Conservation (phyloP, 1,140 invertebrate species). For the Alviniconcha marisindica region DNA sequence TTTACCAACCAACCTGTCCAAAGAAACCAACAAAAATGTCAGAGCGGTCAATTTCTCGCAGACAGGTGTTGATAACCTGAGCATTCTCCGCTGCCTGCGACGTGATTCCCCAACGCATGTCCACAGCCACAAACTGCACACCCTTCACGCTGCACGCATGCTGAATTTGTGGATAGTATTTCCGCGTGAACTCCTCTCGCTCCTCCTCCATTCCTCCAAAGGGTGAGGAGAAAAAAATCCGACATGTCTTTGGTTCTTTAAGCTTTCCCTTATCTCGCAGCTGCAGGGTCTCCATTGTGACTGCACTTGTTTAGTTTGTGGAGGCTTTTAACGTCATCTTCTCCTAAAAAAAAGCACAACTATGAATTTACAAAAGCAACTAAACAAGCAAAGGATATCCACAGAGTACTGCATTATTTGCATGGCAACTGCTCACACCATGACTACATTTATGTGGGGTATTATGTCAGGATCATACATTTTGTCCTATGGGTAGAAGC, state of each 20-base stretch:
- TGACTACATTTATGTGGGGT: no score
- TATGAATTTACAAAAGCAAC: no score
- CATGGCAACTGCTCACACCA: no score
- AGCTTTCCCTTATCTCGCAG: conserved; percentile 42
- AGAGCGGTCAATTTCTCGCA: conserved; percentile 69
- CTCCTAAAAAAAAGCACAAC: no score
- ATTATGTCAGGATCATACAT: no score
- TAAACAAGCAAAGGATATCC: no score
- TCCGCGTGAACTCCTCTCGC: conserved; percentile 66
- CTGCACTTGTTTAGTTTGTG: no score
- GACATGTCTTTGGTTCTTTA: conserved; percentile 61
- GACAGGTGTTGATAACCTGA: conserved; percentile 72
- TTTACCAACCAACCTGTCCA: conserved; percentile 65
- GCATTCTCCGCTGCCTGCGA: conserved; percentile 65
- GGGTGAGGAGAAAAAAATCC: conserved; percentile 73
- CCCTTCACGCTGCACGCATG: conserved; percentile 66
- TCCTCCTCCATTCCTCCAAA: conserved; percentile 73
- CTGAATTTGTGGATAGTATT: conserved; percentile 69
- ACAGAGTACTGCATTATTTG: no score
- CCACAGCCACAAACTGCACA: conserved; percentile 70
- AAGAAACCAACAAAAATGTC: conserved; percentile 73
- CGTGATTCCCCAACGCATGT: conserved; percentile 75
- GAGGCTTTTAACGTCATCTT: no score
- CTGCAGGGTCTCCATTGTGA: not conserved
- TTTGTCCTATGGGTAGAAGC: no score